Evolutionary conservation across 2,888 invertebrate species (phyloP).

Genomic region (Eutolmus rufibarbis): DNA sequence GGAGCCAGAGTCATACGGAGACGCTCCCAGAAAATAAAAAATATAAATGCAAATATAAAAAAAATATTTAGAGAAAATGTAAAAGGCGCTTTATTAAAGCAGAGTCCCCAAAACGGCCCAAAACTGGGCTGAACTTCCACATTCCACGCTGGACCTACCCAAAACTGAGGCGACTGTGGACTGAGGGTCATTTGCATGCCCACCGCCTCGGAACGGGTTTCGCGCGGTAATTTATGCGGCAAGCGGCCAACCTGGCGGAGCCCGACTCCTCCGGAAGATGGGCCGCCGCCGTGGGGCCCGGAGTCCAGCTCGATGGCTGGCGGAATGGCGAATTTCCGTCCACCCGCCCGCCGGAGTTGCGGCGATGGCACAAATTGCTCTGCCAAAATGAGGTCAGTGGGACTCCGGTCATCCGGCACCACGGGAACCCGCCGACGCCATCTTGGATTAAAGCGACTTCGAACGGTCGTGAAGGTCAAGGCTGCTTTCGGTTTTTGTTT

Average conservation of each 20-base stretch:
- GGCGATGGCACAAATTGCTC: background rate
- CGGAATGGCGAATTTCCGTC: background rate
- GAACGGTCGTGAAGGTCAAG: conserved; percentile 3
- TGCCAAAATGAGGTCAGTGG: conserved; percentile 29
- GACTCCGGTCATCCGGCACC: background rate
- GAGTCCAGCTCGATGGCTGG: background rate
- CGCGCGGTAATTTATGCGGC: conserved; percentile 11
- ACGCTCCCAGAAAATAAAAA: conserved; percentile 5
- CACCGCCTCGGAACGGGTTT: conserved; percentile 7
- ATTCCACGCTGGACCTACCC: conserved; percentile 38
- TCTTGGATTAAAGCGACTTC: background rate
- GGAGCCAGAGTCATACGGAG: background rate
- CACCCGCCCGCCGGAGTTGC: background rate
- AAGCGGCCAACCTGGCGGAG: conserved; percentile 7
- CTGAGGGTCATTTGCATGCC: conserved; percentile 32
- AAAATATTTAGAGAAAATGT: background rate
- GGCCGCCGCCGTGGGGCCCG: background rate
- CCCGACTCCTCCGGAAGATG: background rate
- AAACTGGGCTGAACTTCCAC: conserved; percentile 5
- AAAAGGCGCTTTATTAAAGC: background rate
- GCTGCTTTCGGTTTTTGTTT: conserved; percentile 24
- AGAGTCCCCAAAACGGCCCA: background rate
- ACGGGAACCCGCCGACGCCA: background rate
- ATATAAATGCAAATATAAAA: background rate
- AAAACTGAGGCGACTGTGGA: conserved; percentile 5